Evolutionary conservation across 2,113 vertebrate genomes (phyloP).

Genomic region (Sebastes fasciatus): DNA sequence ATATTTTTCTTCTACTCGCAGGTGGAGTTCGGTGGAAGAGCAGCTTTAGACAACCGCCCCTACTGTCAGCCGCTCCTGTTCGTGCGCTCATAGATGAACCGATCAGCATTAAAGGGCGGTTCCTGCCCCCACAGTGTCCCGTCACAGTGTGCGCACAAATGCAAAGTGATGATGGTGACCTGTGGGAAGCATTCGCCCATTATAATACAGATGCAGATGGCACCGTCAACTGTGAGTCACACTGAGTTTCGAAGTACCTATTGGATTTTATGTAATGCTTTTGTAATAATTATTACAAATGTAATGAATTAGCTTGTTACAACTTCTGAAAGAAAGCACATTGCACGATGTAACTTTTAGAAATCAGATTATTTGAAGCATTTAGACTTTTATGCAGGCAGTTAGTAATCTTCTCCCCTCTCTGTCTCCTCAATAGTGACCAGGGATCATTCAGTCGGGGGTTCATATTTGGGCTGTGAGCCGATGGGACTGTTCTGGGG

Average conservation of each 20-base stretch:
- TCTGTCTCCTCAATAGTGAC: slow-evolving; percentile 60
- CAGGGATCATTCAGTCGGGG: slow-evolving; percentile 74
- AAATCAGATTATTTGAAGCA: background rate
- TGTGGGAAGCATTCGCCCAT: slow-evolving; percentile 75
- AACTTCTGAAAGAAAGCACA: no score
- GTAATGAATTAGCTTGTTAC: background rate
- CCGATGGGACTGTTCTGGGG: slow-evolving; percentile 84
- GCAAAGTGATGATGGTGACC: slow-evolving; percentile 75
- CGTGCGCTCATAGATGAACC: slow-evolving; percentile 72
- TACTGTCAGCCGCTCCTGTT: slow-evolving; percentile 61
- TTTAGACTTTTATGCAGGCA: background rate
- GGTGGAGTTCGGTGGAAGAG: slow-evolving; percentile 55
- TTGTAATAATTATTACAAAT: background rate
- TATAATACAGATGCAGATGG: slow-evolving; percentile 67
- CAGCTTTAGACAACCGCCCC: slow-evolving; percentile 45
- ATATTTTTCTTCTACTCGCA: slow-evolving; percentile 1
- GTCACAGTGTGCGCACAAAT: slow-evolving; percentile 68
- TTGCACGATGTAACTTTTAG: background rate
- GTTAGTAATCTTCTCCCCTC: background rate
- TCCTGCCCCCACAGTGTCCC: slow-evolving; percentile 59
- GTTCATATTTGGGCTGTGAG: slow-evolving; percentile 81
- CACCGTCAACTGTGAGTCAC: slow-evolving; percentile 68
- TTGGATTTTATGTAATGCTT: background rate
- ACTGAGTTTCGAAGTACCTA: background rate
- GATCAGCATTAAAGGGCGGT: slow-evolving; percentile 55